phyloP scores from a whole-genome alignment of 92 coral and sea anemone genomes.

The Bergia puertoricense region DNA sequence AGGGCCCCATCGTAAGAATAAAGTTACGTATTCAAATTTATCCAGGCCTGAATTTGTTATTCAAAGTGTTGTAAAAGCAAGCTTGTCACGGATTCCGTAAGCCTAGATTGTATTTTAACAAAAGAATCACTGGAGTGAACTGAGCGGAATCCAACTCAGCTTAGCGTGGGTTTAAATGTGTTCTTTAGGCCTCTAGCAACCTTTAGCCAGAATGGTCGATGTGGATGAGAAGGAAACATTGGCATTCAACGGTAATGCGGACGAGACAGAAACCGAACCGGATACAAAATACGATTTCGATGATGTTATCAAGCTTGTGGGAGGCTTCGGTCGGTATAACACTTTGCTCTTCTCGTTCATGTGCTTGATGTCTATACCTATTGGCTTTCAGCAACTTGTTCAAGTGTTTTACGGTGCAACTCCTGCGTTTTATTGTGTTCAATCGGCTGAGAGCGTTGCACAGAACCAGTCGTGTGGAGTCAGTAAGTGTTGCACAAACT shows the following conservation, averaged over 20 bases:
- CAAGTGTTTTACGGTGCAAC: constrained; percentile 83
- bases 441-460: neutral
- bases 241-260: neutral
- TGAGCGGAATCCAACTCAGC: too few species aligned
- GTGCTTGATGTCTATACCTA: constrained; percentile 77
- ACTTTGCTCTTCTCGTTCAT: constrained; percentile 63
- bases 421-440: constrained; percentile 57
- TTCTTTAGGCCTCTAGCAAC: too few species aligned
- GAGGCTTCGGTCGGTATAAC: constrained; percentile 82
- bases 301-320: constrained; percentile 69
- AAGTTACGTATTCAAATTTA: too few species aligned
- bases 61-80: too few species aligned
- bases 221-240: constrained; percentile 12
- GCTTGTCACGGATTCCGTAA: too few species aligned
- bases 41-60: too few species aligned
- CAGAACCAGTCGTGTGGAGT: constrained; percentile 46
- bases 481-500: constrained; percentile 66
- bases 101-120: too few species aligned
- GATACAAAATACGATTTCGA: constrained; percentile 62
- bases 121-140: too few species aligned
- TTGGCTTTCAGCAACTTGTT: constrained; percentile 70
- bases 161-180: neutral
- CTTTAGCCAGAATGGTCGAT: constrained; percentile 3
- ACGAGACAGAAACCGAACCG: neutral
- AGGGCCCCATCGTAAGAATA: too few species aligned